Evolutionary conservation across 2,888 invertebrate genomes (phyloP).

Genomic region (Agrochola lota): DNA sequence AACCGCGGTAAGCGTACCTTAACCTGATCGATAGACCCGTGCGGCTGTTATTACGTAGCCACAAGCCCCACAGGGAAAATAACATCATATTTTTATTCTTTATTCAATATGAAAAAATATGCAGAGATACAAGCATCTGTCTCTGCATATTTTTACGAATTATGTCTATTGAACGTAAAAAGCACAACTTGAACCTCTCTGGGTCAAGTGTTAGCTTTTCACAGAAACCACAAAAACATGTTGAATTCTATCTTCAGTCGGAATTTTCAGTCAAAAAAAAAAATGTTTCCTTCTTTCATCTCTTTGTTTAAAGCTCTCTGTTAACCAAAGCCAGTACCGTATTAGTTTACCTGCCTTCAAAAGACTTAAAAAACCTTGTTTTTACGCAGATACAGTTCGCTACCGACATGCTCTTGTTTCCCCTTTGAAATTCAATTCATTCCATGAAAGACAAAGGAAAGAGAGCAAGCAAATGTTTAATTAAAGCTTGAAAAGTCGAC

Average conservation of each 20-base stretch:
- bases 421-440: slow-evolving; percentile 39
- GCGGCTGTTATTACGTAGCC: too few relatives aligned
- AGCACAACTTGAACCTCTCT: neutral
- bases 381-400: neutral
- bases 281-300: neutral
- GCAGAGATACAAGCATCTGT: neutral
- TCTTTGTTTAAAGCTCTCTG: slow-evolving; percentile 30
- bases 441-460: slow-evolving; percentile 35
- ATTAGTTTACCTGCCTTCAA: slow-evolving; percentile 4
- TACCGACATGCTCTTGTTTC: slow-evolving; percentile 18
- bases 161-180: neutral
- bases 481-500: slow-evolving; percentile 36
- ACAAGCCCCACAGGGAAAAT: too few relatives aligned
- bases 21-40: too few relatives aligned
- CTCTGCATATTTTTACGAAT: too few relatives aligned
- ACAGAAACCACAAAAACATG: neutral
- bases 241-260: neutral
- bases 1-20: too few relatives aligned
- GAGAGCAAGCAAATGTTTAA: slow-evolving; percentile 39
- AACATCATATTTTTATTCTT: neutral
- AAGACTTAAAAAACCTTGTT: neutral
- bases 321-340: slow-evolving; percentile 4
- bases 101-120: neutral
- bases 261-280: slow-evolving; percentile 6
- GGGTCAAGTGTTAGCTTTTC: neutral